These are phyloP conservation scores for Plestiodon gilberti DNA, from an alignment of 2,113 vertebrate genomes.

Conservation along the genomic window DNA sequence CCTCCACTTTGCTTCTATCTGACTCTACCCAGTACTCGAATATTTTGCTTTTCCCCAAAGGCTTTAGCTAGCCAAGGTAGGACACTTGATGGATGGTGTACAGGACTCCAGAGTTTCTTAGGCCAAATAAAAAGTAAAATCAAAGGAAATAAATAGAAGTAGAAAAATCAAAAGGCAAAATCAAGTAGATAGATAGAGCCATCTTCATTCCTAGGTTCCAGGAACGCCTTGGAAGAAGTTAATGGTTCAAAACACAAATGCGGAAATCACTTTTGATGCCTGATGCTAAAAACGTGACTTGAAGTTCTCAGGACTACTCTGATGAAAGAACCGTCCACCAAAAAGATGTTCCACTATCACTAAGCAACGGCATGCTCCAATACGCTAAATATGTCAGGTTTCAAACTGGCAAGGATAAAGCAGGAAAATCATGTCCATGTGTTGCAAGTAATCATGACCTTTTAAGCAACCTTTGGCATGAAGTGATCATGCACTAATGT, in stretches of 20 bases:
- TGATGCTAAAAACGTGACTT: not conserved
- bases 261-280: not conserved
- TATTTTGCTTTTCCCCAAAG: no score
- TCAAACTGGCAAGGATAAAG: not conserved
- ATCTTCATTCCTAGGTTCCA: not conserved
- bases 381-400: not conserved
- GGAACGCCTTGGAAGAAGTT: not conserved
- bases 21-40: no score
- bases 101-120: no score
- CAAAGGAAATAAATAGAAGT: no score
- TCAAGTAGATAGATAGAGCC: no score
- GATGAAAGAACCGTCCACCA: not conserved
- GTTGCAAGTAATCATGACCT: not conserved
- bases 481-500: no score
- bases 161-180: no score
- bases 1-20: no score
- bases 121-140: no score
- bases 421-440: not conserved
- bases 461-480: not conserved
- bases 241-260: not conserved
- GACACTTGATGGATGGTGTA: no score
- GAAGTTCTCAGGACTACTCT: not conserved
- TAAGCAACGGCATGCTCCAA: not conserved
- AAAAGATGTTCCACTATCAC: not conserved
- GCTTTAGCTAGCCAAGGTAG: no score